These are phyloP conservation scores for Aurelia sp. DNA, from an alignment of 30 jellyfish, hydroid and myxozoan species.

Conservation along the genomic window DNA sequence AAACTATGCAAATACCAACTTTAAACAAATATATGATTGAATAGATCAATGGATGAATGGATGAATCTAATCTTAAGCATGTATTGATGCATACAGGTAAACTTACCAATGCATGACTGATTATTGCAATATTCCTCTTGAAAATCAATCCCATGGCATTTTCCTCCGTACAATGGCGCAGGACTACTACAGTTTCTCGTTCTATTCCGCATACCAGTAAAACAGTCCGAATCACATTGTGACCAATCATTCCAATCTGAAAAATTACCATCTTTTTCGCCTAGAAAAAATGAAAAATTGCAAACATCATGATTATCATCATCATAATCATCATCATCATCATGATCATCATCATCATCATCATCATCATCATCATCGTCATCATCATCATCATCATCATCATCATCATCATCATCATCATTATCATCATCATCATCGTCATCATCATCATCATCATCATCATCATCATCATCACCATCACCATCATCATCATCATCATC, in stretches of 20 bases:
- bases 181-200: conserved; percentile 18
- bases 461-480: conserved; percentile 33
- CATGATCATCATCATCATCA: conserved; percentile 24
- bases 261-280: conserved; percentile 17
- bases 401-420: conserved; percentile 31
- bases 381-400: conserved; percentile 36
- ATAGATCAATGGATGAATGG: no score
- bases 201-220: neutral
- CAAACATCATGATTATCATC: conserved; percentile 26
- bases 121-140: conserved; percentile 11
- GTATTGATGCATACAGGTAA: no score
- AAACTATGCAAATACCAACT: no score
- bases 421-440: conserved; percentile 30
- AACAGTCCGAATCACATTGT: neutral
- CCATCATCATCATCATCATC: conserved; percentile 34
- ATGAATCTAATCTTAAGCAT: no score
- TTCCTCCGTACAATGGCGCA: conserved; percentile 21
- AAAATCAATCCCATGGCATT: neutral
- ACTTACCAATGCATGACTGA: neutral
- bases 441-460: conserved; percentile 38
- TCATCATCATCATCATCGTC: conserved; percentile 37
- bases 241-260: conserved; percentile 23
- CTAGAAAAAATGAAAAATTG: neutral
- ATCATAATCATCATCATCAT: neutral
- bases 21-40: no score